Evolutionary conservation across 2,113 vertebrate species (phyloP), one percentile per base, ranked within the genome.

Genomic region (Aegithalos caudatus): DNA sequence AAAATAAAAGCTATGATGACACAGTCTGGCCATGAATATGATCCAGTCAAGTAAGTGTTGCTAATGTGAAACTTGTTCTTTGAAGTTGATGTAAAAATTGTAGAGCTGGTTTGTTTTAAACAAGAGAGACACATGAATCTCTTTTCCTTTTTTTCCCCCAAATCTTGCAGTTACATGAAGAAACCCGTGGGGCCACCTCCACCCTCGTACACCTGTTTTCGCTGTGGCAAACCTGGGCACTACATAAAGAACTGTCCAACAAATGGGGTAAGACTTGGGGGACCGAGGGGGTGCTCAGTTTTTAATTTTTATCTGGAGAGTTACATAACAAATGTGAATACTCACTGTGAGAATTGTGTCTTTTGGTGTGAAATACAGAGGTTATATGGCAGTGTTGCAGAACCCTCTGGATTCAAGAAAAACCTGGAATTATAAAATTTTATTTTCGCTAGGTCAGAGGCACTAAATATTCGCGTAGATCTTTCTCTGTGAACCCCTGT

Each of bases 1-100:
- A 99, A 99, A 98, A 99, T 99, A 97, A 99, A 98, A 98, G 99
- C 98, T 91, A 98, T 99, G 98, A 99, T 99, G 98, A 98, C 98
- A 91, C 99, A 99, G 97, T 99, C 99, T 97, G 97, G 98, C 97
- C 99, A 99, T 90, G 99, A 99, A 97, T 99, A 99, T 95, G 99
- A 99, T 97, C 98, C 99, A 18, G 95, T 98, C 96, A 99, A 98
- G 99, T 99, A 98, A 99, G 99, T 99, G 31, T 97, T 71, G 18
- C 37, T 70, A 53, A 35, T 17, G 13, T 85, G 64, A 51, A 54
- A 70, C 61, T 51, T 72, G 2, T 79, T 78, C 80, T 95, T 92
- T 92, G 61, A 92, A 89, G 78, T 53, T 54, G 58, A 38, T 94
- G n/a, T 77, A 76, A 71, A 92, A 73, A 42, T 84, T 92, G 20